Evolutionary conservation across 2,888 invertebrate species (phyloP), one percentile per base, ranked within the genome.

Genomic region (Archaeoteleia sp.): DNA sequence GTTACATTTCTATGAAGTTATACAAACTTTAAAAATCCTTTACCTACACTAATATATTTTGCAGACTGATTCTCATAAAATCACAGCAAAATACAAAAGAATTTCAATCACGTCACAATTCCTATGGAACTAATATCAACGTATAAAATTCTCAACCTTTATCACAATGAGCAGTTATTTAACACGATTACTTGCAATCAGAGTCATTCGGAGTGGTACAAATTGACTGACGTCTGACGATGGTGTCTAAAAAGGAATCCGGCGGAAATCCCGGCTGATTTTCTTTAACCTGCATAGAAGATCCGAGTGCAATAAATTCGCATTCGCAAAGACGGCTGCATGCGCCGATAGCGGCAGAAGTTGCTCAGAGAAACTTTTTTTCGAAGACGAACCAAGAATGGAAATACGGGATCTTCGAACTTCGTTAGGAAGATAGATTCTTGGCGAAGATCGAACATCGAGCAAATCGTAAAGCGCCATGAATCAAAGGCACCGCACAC

Each of bases 381-480:
- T 58, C 35, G 25, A 49, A 13, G 58, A 15, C 42, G 35, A 32
- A 27, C 60, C 60, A 29, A 49, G 49, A 60, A 60, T 60, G 60
- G 60, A 60, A 60, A 34, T 60, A 46, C 49, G 49, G 42, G 60
- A 60, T 60, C 60, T 51, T 42, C 49, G 60, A 49, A 60, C 60
- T 60, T 49, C 49, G 60, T 60, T 60, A 60, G 12, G 42, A 46
- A 49, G 49, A 60, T 51, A 46, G 57, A 46, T 43, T 34, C 29
- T 34, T 35, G 29, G 15, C 35, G 13, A 49, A 34, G 60, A 49
- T 60, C 40, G 14, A n/a, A 20, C 20, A 39, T 15, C 17, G 17
- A 29, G 37, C n/a, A 23, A 57, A 46, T 51, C 12, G 10, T 13
- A 12, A 29, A 20, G 39, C 25, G 27, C 23, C n/a, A 30, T 51